Conservation (phyloP, 2,797 vertebrate species). For the Tragopan temminckii region DNA sequence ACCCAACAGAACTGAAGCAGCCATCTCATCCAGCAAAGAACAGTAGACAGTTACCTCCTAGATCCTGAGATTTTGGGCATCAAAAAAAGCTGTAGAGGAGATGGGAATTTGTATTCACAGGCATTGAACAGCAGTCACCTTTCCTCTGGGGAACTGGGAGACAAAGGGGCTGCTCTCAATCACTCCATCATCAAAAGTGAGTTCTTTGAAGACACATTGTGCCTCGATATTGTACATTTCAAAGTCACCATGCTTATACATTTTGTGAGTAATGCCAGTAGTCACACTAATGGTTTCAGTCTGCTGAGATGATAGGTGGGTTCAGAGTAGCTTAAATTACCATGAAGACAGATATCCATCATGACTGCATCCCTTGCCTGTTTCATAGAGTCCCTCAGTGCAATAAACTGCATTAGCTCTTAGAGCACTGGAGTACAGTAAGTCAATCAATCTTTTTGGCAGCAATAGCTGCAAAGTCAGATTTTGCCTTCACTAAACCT, state of each 20-base stretch:
- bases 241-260: not conserved
- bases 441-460: not conserved
- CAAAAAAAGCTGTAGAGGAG: not conserved
- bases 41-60: not conserved
- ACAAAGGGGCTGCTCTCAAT: not conserved
- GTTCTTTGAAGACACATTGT: not conserved
- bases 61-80: not conserved
- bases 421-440: not conserved
- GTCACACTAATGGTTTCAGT: not conserved
- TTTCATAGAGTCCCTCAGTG: not conserved
- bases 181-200: not conserved
- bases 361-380: not conserved
- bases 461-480: slow-evolving; percentile 10
- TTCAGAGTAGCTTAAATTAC: not conserved
- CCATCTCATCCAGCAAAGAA: not conserved
- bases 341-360: not conserved
- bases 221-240: not conserved
- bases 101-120: not conserved
- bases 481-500: slow-evolving; percentile 35
- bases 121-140: not conserved
- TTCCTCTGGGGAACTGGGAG: not conserved
- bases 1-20: not conserved
- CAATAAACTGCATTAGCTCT: not conserved
- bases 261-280: not conserved
- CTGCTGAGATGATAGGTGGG: not conserved